Evolutionary conservation across 2,888 invertebrate genomes (phyloP).

Genomic region (Leptopilina syphax): DNA sequence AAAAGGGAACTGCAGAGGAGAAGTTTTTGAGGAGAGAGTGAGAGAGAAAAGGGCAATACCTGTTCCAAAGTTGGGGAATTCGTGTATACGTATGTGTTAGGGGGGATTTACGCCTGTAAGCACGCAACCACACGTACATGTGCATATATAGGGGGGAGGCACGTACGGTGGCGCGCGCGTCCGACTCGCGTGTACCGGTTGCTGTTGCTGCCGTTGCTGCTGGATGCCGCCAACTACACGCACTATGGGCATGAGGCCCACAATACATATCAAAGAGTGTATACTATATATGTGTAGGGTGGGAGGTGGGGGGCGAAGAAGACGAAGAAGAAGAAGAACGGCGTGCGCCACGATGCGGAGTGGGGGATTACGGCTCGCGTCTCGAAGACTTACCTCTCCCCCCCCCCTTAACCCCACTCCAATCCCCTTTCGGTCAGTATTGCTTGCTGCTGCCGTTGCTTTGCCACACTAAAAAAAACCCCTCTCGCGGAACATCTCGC

Average conservation of each 20-base stretch:
- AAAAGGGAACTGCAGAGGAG: neutral
- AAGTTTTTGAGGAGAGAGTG: slow-evolving; percentile 35
- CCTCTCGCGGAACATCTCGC: slow-evolving; percentile 68
- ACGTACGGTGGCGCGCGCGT: slow-evolving; percentile 49
- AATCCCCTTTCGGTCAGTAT: slow-evolving; percentile 44
- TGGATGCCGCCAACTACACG: slow-evolving; percentile 38
- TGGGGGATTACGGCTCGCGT: slow-evolving; percentile 75
- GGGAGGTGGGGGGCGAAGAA: slow-evolving; percentile 6
- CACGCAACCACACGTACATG: slow-evolving; percentile 42
- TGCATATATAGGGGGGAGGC: slow-evolving; percentile 41
- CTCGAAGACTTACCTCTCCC: slow-evolving; percentile 62
- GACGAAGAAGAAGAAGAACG: slow-evolving; percentile 64
- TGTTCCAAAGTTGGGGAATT: slow-evolving; percentile 58
- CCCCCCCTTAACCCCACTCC: slow-evolving; percentile 43
- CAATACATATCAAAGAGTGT: neutral
- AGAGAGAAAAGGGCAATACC: slow-evolving; percentile 57
- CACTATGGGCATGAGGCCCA: slow-evolving; percentile 43
- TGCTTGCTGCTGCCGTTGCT: slow-evolving; percentile 21
- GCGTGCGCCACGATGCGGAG: slow-evolving; percentile 72
- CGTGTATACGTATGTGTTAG: slow-evolving; percentile 14
- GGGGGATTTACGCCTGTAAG: slow-evolving; percentile 59
- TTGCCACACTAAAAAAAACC: neutral
- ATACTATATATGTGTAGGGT: too few species aligned
- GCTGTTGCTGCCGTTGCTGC: slow-evolving; percentile 51
- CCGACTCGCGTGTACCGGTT: slow-evolving; percentile 48